Base-by-base conservation (phyloP, 2,113 vertebrate species). In the Echinops telfairi region DNA sequence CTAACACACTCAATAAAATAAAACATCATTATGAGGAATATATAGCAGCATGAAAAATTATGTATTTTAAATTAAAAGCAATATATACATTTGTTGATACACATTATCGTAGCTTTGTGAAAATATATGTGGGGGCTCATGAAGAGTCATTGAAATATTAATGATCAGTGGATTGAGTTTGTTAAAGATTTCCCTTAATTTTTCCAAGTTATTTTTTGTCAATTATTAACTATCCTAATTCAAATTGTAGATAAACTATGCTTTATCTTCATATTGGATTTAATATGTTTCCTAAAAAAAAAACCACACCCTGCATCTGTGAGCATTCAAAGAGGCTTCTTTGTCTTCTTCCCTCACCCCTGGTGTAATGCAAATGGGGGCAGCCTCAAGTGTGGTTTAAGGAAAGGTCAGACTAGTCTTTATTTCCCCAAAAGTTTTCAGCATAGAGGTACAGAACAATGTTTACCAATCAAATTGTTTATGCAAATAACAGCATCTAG, bases 401-500 rank as follows among this genome's bases (percentile, higher is more conserved):
- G 73, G 81, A n/a, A 58, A 64, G 6, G 78, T 53, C 16, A 88
- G 83, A 81, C 57, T 43, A 62, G 40, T 86, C 53, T 87, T 57
- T 86, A 57, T 40, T 60, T 3, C 17, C 57, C 36, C 16, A 14
- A 84, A 96, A 94, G 70, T 96, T 96, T 96, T 86, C 86, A 95
- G 89, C 76, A 89, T 29, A 83, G 88, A 95, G 64, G 89, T 89
- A 81, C 36, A 90, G 92, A 96, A 93, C 76, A 92, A 73, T 94
- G 93, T 84, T 97, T 96, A 87, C 94, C 94, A 94, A 95, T 95
- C 96, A 96, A 95, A 96, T 92, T 93, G 94, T 86, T 95, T 95
- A 96, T 93, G 92, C 93, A 96, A 96, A 97, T 96, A 94, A 92
- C 95, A 94, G 94, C 95, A 95, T 93, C 80, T 89, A 93, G 92